Conservation (phyloP, 2,888 invertebrate species). For the Scaptodrosophila latifasciaeformis region DNA sequence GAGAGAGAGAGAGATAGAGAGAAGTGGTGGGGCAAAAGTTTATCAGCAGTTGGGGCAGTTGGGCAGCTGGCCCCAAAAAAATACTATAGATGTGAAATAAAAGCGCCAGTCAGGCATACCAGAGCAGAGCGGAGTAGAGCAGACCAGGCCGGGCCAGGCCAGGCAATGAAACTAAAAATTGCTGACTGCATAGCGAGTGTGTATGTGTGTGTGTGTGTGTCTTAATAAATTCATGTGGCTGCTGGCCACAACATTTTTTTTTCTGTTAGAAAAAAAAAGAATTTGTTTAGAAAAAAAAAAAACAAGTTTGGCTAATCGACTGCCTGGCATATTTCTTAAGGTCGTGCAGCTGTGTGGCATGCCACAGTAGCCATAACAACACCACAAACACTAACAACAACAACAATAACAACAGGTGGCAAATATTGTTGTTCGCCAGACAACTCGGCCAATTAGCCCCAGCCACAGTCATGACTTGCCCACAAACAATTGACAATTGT, state of each 20-base stretch:
- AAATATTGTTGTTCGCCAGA: constrained; percentile 49
- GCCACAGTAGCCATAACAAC: constrained; percentile 18
- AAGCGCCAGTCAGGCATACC: constrained; percentile 33
- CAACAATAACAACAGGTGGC: constrained; percentile 67
- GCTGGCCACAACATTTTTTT: constrained; percentile 40
- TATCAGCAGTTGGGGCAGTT: constrained; percentile 39
- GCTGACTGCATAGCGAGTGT: too few species aligned
- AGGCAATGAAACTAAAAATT: constrained; percentile 40
- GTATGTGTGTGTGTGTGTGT: background rate
- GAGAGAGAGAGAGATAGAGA: too few species aligned
- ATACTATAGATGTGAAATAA: constrained; percentile 20
- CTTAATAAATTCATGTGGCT: constrained; percentile 58
- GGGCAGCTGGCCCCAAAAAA: constrained; percentile 37
- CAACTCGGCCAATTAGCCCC: constrained; percentile 39
- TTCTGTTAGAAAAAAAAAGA: too few species aligned
- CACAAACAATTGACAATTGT: constrained; percentile 30
- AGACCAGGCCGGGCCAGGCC: background rate
- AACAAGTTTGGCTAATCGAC: constrained; percentile 45
- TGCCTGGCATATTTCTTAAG: constrained; percentile 71
- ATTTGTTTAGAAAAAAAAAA: constrained; percentile 27
- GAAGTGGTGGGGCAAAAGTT: constrained; percentile 47
- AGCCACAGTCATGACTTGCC: constrained; percentile 20
- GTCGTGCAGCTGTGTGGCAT: constrained; percentile 69
- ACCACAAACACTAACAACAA: constrained; percentile 45
- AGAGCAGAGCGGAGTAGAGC: too few species aligned